phyloP scores from a whole-genome alignment of 2,888 invertebrate species.

The Zele albiditarsus region DNA sequence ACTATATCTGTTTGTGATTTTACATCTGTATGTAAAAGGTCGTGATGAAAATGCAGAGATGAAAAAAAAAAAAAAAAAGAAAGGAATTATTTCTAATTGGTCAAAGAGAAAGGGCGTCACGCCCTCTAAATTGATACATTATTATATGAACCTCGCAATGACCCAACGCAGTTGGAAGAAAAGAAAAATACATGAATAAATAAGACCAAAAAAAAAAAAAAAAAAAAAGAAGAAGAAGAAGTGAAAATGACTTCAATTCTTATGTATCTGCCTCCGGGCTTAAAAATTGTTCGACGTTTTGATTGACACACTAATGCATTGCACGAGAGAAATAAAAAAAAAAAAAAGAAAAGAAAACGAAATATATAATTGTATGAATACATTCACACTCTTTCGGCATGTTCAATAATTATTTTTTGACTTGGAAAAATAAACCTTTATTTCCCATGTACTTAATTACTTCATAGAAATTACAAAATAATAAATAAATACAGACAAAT shows the following conservation, averaged over 20 bases:
- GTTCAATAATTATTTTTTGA: background rate
- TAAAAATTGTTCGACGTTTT: background rate
- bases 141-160: background rate
- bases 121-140: conserved; percentile 11
- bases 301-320: conserved; percentile 7
- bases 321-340: background rate
- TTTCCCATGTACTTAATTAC: background rate
- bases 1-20: background rate
- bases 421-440: background rate
- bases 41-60: conserved; percentile 31
- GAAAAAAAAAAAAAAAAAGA: background rate
- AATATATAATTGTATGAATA: background rate
- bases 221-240: conserved; percentile 6
- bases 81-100: conserved; percentile 30
- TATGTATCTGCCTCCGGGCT: background rate
- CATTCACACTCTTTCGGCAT: background rate
- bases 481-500: conserved; percentile 47
- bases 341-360: background rate
- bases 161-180: background rate
- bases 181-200: background rate
- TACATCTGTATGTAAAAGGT: too few relatives aligned
- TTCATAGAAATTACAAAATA: background rate
- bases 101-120: conserved; percentile 21
- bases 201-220: background rate
- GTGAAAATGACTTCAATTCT: conserved; percentile 13